Evolutionary conservation across 2,888 invertebrate species (phyloP), one percentile per base, ranked within the genome.

Genomic region (Gymnocheta viridis): DNA sequence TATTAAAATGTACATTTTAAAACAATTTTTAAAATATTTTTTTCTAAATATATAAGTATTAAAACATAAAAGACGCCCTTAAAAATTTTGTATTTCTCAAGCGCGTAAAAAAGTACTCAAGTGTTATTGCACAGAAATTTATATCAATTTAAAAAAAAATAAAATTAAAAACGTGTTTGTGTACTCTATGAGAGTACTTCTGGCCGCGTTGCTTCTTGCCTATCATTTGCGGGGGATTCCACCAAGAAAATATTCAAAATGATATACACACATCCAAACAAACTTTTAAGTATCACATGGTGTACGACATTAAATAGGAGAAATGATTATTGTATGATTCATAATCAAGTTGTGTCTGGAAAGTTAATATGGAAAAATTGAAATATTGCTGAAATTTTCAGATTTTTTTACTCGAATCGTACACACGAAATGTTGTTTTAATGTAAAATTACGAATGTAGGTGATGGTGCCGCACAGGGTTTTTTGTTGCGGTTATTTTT

Each of bases 221-320:
- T 5, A 51, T 51, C 19, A 19, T n/a, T 69, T 14, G 7, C 14
- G 69, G 78, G 82, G 82, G 82, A 82, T 82, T 82, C 82, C 82
- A 74, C 74, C 24, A 44, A 82, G 74, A 74, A 29, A 51, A 69
- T 24, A 67, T 14, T 44, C 60, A 62, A 27, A 58, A 44, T 47
- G 41, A 44, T 51, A 51, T 12, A 78, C n/a, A n/a, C n/a, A n/a
- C 54, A 64, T 38, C 49, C 19, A 78, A 24, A 47, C 38, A 69
- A 41, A 27, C 0, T 66, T 27, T 22, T 19, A 14, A 17, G 58
- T 27, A 66, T 27, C 51, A 60, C 29, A 47, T 54, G 56, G 69
- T 32, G 49, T 47, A 29, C 60, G 64, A 12, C 4, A 24, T 47
- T 41, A 49, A 54, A 70, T 54, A 41, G 19, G 29, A 70, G 35